These are phyloP conservation scores for Drosophila bocqueti DNA, from an alignment of 1,140 invertebrate genomes.

Conservation along the genomic window DNA sequence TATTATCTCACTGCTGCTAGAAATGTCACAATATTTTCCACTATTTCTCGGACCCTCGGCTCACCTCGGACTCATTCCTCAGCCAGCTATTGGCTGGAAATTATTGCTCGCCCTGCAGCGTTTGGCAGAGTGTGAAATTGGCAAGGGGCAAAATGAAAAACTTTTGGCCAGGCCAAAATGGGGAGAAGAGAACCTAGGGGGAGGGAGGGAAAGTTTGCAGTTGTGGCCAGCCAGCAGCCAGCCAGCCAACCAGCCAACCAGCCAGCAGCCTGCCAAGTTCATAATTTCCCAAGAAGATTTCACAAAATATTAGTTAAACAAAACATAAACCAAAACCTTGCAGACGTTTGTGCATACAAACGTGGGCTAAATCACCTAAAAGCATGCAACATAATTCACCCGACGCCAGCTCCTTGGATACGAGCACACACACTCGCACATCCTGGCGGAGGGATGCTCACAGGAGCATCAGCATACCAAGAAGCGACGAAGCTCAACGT, in stretches of 20 bases:
- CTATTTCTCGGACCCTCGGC: slow-evolving; percentile 35
- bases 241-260: slow-evolving; percentile 14
- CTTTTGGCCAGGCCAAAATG: slow-evolving; percentile 51
- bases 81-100: slow-evolving; percentile 56
- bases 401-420: slow-evolving; percentile 63
- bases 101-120: slow-evolving; percentile 73
- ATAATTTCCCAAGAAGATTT: slow-evolving; percentile 77
- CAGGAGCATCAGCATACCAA: slow-evolving; percentile 56
- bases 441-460: slow-evolving; percentile 15
- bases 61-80: slow-evolving; percentile 33
- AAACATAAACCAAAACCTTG: slow-evolving; percentile 81
- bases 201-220: slow-evolving; percentile 9
- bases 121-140: slow-evolving; percentile 82
- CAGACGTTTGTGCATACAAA: slow-evolving; percentile 82
- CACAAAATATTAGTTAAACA: slow-evolving; percentile 82
- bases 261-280: slow-evolving; percentile 54
- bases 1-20: slow-evolving; percentile 8
- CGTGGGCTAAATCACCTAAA: slow-evolving; percentile 81
- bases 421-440: slow-evolving; percentile 24
- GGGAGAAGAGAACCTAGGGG: not conserved
- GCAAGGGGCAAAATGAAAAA: slow-evolving; percentile 79
- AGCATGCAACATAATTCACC: slow-evolving; percentile 82
- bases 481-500: slow-evolving; percentile 82
- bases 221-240: slow-evolving; percentile 23
- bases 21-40: slow-evolving; percentile 48